Conservation (phyloP, 2,888 invertebrate genomes). For the Tetanocera ferruginea region DNA sequence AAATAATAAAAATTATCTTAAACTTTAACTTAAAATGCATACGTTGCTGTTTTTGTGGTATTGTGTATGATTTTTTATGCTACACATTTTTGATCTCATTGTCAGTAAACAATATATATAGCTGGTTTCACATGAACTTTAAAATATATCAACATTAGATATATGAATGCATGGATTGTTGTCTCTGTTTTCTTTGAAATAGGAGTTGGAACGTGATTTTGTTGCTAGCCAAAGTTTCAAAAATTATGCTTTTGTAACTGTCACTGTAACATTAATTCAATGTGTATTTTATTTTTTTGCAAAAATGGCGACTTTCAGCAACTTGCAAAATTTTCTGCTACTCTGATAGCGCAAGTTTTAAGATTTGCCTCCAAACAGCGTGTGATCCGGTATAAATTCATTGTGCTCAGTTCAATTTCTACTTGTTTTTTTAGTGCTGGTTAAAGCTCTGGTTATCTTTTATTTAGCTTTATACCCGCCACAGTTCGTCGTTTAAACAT, state of each 20-base stretch:
- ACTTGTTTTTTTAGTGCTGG: too few relatives aligned
- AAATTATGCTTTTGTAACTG: not conserved
- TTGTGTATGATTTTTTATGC: not conserved
- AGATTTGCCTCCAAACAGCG: conserved; percentile 29
- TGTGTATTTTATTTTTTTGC: not conserved
- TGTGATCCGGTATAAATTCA: not conserved
- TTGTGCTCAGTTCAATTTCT: too few relatives aligned
- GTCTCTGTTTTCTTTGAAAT: not conserved
- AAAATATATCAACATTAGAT: not conserved
- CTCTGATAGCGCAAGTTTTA: conserved; percentile 44
- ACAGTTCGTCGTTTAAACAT: too few relatives aligned
- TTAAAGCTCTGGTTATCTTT: too few relatives aligned
- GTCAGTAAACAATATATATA: not conserved
- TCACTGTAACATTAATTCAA: not conserved
- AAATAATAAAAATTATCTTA: not conserved
- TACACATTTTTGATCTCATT: too few relatives aligned
- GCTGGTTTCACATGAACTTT: not conserved
- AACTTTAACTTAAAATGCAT: not conserved
- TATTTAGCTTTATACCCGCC: too few relatives aligned
- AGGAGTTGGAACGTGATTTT: not conserved
- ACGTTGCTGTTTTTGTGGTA: not conserved
- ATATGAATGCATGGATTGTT: too few relatives aligned
- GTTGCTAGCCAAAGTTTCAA: not conserved
- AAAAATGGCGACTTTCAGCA: not conserved
- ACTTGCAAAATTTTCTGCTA: conserved; percentile 31